phyloP scores from a whole-genome alignment of 2,113 vertebrate species.

The Thamnophis sirtalis region DNA sequence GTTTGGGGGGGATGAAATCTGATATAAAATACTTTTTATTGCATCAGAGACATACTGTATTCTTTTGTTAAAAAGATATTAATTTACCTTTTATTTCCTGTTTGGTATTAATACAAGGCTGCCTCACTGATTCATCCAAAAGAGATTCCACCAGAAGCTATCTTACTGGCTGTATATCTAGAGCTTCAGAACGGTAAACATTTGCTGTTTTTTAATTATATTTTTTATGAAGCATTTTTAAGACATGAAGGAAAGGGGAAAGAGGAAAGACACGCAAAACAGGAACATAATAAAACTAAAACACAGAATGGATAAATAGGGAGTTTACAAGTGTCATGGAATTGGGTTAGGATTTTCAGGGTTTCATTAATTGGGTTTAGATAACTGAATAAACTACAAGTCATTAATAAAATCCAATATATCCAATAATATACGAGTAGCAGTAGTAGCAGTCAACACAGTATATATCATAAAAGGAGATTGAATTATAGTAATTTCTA shows the following conservation, averaged over 20 bases:
- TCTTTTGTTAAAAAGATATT: not conserved
- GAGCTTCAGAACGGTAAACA: constrained; percentile 92
- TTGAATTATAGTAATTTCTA: not conserved
- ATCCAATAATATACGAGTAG: not conserved
- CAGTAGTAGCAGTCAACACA: not conserved
- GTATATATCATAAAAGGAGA: not conserved
- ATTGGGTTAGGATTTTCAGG: not conserved
- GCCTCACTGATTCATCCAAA: constrained; percentile 91
- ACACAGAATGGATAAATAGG: not conserved
- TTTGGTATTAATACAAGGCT: constrained; percentile 73
- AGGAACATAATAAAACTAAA: not conserved
- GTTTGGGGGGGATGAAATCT: not conserved
- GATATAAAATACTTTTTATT: not conserved
- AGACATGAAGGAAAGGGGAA: not conserved
- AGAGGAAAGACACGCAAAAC: not conserved
- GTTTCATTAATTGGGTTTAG: not conserved
- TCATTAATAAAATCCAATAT: not conserved
- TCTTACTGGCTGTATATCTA: constrained; percentile 91
- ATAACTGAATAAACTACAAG: not conserved
- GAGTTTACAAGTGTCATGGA: not conserved
- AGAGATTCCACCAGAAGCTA: constrained; percentile 96
- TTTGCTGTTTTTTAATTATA: not conserved
- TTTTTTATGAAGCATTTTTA: not conserved
- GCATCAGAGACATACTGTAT: not conserved
- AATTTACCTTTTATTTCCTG: constrained; percentile 12